Base-by-base conservation (phyloP, 2,888 invertebrate genomes). In the Pristionchus entomophagus region DNA sequence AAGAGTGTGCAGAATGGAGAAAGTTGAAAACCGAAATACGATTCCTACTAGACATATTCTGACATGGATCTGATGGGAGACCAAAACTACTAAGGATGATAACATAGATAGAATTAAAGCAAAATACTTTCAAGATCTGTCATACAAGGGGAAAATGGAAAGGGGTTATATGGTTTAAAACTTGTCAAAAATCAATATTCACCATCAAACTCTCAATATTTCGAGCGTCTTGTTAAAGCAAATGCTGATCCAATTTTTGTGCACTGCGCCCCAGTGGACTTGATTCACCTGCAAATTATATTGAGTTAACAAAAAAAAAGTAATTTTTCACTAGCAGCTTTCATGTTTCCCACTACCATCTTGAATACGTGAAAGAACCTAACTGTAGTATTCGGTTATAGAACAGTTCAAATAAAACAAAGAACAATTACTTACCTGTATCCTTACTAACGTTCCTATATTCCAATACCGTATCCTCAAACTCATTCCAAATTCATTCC, bases 231-330 rank as follows among this genome's bases (percentile, higher is more conserved):
- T 96, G 95, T 98, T 98, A 95, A 99, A 99, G 95, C 98, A 99
- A 94, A 99, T 99, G 86, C 98, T 97, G 93, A 99, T 99, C 99
- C 99, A 99, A 95, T 99, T 99, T 19, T 98, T 99, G 94, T 99
- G 99, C n/a, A 98, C 98, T 84, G 97, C 97, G 8, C 99, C 98
- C 99, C 99, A 99, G 86, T 91, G 91, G 17, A 93, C 92, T 88
- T 91, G 91, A 56, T 88, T 91, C 45, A 92, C 92, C 91, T 91
- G 84, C 45, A 45, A 45, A 45, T 45, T 45, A 49, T 35, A 45
- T 49, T 5, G 80, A 80, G 29, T 17, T 73, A 17, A 12, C 69
- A 22, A 59, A 26, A 59, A 59, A 22, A 59, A 59, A 26, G 22
- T 22, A 59, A 22, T 26, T 35, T 19, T 29, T 19, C 35, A 73